Conservation (phyloP, 2,888 invertebrate species). For the Pyrochroa serraticornis region DNA sequence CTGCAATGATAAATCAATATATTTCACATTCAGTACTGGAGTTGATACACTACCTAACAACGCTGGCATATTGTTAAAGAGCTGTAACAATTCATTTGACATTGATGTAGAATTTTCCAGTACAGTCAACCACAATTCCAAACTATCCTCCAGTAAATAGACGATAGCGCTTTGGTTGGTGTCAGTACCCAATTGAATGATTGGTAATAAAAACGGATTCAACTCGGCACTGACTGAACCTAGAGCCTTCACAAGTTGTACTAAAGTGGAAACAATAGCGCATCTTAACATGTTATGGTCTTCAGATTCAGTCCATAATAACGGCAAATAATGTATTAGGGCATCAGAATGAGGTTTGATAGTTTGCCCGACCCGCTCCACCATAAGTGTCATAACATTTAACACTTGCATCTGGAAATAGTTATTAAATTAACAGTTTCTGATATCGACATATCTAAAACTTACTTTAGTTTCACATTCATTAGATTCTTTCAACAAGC, state of each 20-base stretch:
- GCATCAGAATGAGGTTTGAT: constrained; percentile 73
- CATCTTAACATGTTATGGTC: constrained; percentile 90
- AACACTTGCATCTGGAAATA: constrained; percentile 80
- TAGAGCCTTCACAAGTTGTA: constrained; percentile 80
- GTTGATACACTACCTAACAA: constrained; percentile 66
- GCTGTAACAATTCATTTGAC: constrained; percentile 70
- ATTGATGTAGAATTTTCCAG: constrained; percentile 76
- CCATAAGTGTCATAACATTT: constrained; percentile 86
- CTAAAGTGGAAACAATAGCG: constrained; percentile 86
- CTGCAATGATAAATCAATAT: constrained; percentile 58
- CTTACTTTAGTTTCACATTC: constrained; percentile 91
- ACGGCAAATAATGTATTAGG: constrained; percentile 82
- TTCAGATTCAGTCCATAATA: constrained; percentile 87
- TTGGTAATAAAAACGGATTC: constrained; percentile 69
- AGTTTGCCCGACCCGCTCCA: constrained; percentile 81
- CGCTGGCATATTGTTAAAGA: constrained; percentile 76
- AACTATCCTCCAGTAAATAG: constrained; percentile 89
- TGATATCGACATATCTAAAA: background rate
- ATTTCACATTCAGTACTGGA: background rate
- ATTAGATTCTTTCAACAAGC: constrained; percentile 81
- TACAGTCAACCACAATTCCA: constrained; percentile 87
- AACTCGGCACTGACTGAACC: constrained; percentile 62
- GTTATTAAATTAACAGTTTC: background rate
- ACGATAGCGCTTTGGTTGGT: constrained; percentile 80
- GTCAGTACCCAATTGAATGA: constrained; percentile 78